A percentile compares a stretch with the other conserved stretches of the same genome.
Conservation (phyloP, 2,797 vertebrate genomes). For the Hipposideros larvatus region DNA sequence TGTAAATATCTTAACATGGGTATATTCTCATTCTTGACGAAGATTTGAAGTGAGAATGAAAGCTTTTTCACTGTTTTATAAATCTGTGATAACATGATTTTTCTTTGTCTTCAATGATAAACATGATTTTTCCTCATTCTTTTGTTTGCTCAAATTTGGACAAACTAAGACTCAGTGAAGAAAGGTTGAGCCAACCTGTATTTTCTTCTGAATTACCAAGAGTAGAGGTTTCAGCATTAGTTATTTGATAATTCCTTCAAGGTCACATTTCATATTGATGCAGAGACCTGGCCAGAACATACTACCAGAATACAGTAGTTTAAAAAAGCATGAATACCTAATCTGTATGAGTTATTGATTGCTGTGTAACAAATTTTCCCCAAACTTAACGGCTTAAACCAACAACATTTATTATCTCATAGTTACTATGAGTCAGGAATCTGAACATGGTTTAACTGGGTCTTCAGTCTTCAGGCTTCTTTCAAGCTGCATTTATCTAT, state of each 20-base stretch:
- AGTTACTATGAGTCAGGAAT: conserved; percentile 46
- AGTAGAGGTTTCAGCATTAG: background rate
- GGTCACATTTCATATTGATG: conserved; percentile 25
- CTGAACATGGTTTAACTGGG: background rate
- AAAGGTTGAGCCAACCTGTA: background rate
- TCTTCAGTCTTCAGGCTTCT: background rate
- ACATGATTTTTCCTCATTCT: conserved; percentile 22
- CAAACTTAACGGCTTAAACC: conserved; percentile 50
- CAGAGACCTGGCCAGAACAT: background rate
- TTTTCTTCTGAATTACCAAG: conserved; percentile 57
- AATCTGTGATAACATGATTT: conserved; percentile 76
- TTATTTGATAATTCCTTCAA: conserved; percentile 56
- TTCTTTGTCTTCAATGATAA: conserved; percentile 66
- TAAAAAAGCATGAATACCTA: conserved; percentile 37
- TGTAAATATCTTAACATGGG: conserved; percentile 77
- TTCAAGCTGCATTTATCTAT: background rate
- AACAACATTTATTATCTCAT: background rate
- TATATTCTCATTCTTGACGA: conserved; percentile 77
- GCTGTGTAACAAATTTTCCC: background rate
- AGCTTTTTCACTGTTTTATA: conserved; percentile 76
- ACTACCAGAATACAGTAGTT: background rate
- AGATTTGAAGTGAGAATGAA: conserved; percentile 80
- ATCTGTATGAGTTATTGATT: conserved; percentile 5
- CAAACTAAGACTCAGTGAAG: conserved; percentile 37
- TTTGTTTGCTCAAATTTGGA: conserved; percentile 56